Base-by-base conservation (phyloP, 2,888 invertebrate species). In the Caenorhabditis macrosperma region DNA sequence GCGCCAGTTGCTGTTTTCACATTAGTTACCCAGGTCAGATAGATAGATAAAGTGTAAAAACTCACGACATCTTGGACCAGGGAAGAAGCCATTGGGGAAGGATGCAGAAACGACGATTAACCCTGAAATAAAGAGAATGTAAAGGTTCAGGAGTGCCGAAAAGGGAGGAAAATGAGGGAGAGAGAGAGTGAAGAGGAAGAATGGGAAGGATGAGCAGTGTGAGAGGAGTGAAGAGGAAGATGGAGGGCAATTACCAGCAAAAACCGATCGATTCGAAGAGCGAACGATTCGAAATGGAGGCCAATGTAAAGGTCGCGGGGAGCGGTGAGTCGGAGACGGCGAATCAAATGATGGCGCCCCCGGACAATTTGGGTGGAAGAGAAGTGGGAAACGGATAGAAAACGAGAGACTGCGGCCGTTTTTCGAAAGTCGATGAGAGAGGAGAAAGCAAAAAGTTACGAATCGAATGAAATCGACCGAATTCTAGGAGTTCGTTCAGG, bases 41-140 rank as follows among this genome's bases (percentile, higher is more conserved):
- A n/a, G 6, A 12, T 30, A 15, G 41, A 46, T 12, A 50, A 50
- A 6, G 48, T 24, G 17, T 50, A 9, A 48, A n/a, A 63, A 48
- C 72, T 72, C 35, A 72, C 72, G 35, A 72, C 57, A 64, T 72
- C 72, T 48, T 72, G 72, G 38, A 72, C 72, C n/a, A 48, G 63
- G 50, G 72, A 30, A 35, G 71, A 61, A 38, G 64, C 64, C 64
- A 72, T 72, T n/a, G 33, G 35, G 28, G 38, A 38, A 35, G 57
- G 12, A 22, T 0, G 17, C 46, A 30, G 22, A n/a, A 33, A 48
- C 48, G 63, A 50, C 35, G 63, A 63, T 38, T 30, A 35, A 41
- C n/a, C 59, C 44, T 71, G 68, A n/a, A 48, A 48, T 24, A 17
- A 46, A 50, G 35, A 75, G 22, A 20, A 3, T 46, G 48, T 33